phyloP scores from a whole-genome alignment of 2,113 vertebrate genomes.

The Chionis minor region DNA sequence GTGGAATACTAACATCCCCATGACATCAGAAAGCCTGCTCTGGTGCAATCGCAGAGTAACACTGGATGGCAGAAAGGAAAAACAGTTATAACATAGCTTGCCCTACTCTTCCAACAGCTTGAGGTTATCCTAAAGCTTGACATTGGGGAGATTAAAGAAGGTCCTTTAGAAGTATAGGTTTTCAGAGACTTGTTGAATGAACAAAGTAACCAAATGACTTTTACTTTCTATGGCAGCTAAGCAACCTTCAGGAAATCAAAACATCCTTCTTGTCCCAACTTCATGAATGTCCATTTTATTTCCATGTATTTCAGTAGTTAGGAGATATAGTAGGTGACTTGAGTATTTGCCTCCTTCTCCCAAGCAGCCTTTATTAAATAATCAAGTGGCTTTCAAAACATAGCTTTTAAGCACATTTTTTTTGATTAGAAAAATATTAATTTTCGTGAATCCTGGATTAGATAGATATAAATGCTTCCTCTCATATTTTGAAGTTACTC shows the following conservation, averaged over 20 bases:
- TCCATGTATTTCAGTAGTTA: neutral
- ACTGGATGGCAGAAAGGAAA: neutral
- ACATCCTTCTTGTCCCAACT: neutral
- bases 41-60: neutral
- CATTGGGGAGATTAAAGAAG: neutral
- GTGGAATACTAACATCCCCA: neutral
- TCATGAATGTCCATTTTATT: slow-evolving; percentile 7
- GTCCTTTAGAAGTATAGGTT: neutral
- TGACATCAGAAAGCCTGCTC: neutral
- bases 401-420: slow-evolving; percentile 29
- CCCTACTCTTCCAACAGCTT: neutral
- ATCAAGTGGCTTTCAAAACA: slow-evolving; percentile 9
- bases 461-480: neutral
- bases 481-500: neutral
- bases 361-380: slow-evolving; percentile 45
- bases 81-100: neutral
- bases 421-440: slow-evolving; percentile 45
- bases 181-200: neutral
- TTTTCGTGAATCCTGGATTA: slow-evolving; percentile 15
- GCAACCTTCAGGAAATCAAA: neutral
- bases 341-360: neutral
- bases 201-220: neutral
- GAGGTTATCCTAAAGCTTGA: neutral
- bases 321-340: neutral
- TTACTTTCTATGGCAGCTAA: neutral